Evolutionary conservation across 1,140 invertebrate genomes (phyloP).

Genomic region (Halesus radiatus): DNA sequence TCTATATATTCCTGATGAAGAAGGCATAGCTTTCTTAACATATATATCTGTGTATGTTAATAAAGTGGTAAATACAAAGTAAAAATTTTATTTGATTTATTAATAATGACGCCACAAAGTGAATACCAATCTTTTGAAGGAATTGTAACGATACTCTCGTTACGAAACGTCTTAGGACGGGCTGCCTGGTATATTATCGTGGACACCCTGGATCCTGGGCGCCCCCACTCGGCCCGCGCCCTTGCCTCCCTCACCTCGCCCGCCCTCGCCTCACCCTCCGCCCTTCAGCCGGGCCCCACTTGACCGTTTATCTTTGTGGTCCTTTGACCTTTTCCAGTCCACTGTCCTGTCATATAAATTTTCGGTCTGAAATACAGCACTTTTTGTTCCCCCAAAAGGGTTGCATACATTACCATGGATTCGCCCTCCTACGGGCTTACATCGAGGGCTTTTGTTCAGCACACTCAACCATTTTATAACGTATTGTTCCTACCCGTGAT

Average conservation of each 20-base stretch:
- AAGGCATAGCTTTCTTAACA: too few species aligned
- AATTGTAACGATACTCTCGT: too few species aligned
- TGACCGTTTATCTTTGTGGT: slow-evolving; percentile 52
- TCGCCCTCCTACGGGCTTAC: not conserved
- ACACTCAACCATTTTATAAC: not conserved
- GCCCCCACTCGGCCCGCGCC: not conserved
- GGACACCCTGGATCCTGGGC: not conserved
- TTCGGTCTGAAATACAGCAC: slow-evolving; percentile 48
- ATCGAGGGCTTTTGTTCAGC: slow-evolving; percentile 12
- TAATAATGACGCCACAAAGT: too few species aligned
- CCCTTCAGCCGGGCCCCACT: slow-evolving; percentile 17
- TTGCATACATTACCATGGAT: slow-evolving; percentile 48
- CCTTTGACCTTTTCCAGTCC: slow-evolving; percentile 50
- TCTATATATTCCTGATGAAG: too few species aligned
- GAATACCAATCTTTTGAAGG: too few species aligned
- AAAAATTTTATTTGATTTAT: too few species aligned
- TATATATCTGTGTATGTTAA: too few species aligned
- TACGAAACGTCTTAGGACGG: too few species aligned
- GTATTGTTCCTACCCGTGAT: not conserved
- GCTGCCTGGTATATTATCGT: too few species aligned
- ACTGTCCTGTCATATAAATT: slow-evolving; percentile 52
- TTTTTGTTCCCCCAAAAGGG: slow-evolving; percentile 49
- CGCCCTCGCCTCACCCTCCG: not conserved
- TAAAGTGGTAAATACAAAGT: too few species aligned
- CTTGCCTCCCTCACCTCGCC: not conserved